Evolutionary conservation across 92 coral and sea anemone species (phyloP), one percentile per base, ranked within the genome.

Genomic region (Zoanthus gigantus): DNA sequence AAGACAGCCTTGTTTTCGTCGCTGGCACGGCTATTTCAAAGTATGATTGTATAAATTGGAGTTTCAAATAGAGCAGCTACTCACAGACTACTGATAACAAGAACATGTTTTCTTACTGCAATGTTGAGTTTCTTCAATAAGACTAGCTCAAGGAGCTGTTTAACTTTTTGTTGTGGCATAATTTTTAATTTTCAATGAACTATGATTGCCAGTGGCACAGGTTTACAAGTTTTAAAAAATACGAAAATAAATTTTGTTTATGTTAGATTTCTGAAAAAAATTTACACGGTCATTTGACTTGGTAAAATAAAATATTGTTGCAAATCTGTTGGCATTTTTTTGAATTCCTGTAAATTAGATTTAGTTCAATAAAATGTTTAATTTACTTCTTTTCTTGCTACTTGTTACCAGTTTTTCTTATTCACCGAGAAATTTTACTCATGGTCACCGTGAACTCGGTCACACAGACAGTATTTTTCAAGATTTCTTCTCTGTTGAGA

Each of bases 91-190:
- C 74, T 69, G 47, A 69, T 14, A 68, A 29, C 31, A 16, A 65
- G 71, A 65, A 66, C 34, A 66, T 66, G 72, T 66, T 66, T 66
- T 28, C 42, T 66, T 66, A 66, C 12, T 66, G 69, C 18, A 61
- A 66, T 66, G 17, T 15, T 66, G 31, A 66, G 34, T 66, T 66
- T 66, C 34, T 66, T 66, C 72, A 66, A 6, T 66, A 66, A 66
- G 72, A n/a, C 72, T 66, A 31, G 74, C 74, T 31, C 32, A 31
- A 69, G 16, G 74, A 9, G 47, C 72, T 66, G 42, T 66, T n/a
- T 66, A n/a, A 30, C 74, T 69, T 69, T 75, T 69, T 69, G 74
- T 69, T 32, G 44, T 69, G 45, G 74, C 45, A 69, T 69, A 69
- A 32, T 69, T 69, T 9, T 69, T 69, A 69, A 69, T 69, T 69